A percentile compares a stretch with the other conserved stretches of the same genome.
phyloP scores from a whole-genome alignment of 1,140 invertebrate genomes.

The Lasioglossum baleicum region DNA sequence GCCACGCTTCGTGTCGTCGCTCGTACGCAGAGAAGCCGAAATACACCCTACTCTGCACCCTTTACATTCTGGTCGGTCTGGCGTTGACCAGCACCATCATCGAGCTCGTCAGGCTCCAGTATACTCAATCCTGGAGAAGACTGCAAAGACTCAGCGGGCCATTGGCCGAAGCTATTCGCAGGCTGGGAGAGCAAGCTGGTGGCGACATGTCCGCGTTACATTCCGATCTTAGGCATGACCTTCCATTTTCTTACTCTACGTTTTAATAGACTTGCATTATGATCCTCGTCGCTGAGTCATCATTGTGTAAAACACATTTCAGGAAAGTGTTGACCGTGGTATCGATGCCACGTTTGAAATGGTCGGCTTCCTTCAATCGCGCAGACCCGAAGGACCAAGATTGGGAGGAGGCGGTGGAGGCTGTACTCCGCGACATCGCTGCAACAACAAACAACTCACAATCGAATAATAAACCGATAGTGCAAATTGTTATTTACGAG shows the following conservation, averaged over 20 bases:
- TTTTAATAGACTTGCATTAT: no score
- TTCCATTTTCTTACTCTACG: no score
- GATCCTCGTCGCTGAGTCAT: no score
- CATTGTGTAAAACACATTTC: constrained; percentile 21
- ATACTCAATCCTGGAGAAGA: constrained; percentile 91
- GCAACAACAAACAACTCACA: constrained; percentile 78
- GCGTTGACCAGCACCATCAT: constrained; percentile 97
- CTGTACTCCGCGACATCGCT: constrained; percentile 86
- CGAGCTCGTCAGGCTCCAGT: constrained; percentile 91
- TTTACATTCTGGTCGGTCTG: constrained; percentile 96
- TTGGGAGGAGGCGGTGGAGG: constrained; percentile 87
- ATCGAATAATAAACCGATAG: constrained; percentile 82
- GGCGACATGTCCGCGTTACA: constrained; percentile 86
- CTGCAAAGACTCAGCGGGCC: constrained; percentile 89
- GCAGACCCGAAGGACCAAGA: constrained; percentile 77
- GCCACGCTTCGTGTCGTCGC: constrained; percentile 29
- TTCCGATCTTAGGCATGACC: constrained; percentile 82
- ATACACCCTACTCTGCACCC: constrained; percentile 93
- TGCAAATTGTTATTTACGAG: constrained; percentile 93
- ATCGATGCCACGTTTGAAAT: constrained; percentile 73
- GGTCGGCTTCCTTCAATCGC: constrained; percentile 56
- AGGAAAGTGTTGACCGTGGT: constrained; percentile 71
- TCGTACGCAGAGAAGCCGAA: constrained; percentile 86
- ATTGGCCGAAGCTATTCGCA: constrained; percentile 87
- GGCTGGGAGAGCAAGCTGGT: constrained; percentile 86